Conservation (phyloP, 1,140 invertebrate species). For the Drosophila miranda region DNA sequence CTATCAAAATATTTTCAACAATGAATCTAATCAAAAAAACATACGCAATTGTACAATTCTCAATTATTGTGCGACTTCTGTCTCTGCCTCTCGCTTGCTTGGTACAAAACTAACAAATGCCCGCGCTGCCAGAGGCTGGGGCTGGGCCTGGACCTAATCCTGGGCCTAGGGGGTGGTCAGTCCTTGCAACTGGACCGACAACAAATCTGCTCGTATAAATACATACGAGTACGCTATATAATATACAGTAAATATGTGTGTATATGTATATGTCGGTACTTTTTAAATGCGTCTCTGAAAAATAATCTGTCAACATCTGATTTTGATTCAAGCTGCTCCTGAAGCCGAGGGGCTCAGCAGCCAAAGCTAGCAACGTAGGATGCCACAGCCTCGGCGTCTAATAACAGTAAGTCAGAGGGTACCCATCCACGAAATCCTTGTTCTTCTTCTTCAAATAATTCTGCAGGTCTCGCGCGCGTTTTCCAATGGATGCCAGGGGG, state of each 20-base stretch:
- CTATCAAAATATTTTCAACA: constrained; percentile 72
- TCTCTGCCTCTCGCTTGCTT: constrained; percentile 26
- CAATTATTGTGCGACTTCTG: constrained; percentile 58
- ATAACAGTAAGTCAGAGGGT: constrained; percentile 39
- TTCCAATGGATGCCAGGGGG: constrained; percentile 20
- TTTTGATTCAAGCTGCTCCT: constrained; percentile 59
- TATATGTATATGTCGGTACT: constrained; percentile 63
- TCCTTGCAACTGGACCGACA: constrained; percentile 41
- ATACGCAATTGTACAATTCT: constrained; percentile 58
- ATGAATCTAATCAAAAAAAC: constrained; percentile 61
- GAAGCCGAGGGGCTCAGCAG: constrained; percentile 19
- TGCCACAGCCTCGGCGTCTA: constrained; percentile 25
- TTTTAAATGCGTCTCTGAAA: constrained; percentile 76
- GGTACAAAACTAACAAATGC: constrained; percentile 66
- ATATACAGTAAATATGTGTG: constrained; percentile 53
- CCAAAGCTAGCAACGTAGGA: constrained; percentile 33
- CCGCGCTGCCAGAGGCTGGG: not conserved
- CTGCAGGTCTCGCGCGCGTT: constrained; percentile 38
- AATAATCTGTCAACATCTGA: constrained; percentile 55
- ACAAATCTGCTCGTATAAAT: constrained; percentile 59
- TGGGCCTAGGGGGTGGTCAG: constrained; percentile 13
- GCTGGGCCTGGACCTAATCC: too few species aligned
- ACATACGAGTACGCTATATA: constrained; percentile 46
- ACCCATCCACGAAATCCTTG: not conserved
- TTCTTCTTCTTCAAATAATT: constrained; percentile 6